Conservation (phyloP, 2,113 vertebrate genomes). For the Zosterops lateralis region DNA sequence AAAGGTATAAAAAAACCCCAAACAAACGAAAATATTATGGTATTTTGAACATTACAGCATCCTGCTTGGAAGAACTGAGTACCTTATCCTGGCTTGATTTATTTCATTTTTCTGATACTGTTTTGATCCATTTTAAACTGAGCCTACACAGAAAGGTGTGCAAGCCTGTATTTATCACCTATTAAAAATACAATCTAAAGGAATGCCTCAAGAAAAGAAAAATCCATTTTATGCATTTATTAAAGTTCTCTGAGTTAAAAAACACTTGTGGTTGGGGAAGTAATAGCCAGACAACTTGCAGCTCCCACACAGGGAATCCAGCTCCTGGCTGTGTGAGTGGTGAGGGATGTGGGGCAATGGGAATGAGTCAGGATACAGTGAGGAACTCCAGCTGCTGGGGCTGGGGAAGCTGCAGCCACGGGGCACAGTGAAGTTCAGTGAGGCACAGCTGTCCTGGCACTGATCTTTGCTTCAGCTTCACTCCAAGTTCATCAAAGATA, state of each 20-base stretch:
- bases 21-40: neutral
- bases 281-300: neutral
- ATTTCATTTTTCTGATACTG: neutral
- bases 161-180: neutral
- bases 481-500: neutral
- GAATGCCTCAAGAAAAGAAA: neutral
- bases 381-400: neutral
- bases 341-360: neutral
- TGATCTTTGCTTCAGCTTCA: neutral
- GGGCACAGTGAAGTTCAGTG: neutral
- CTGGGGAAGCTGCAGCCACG: neutral
- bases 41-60: neutral
- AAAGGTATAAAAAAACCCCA: neutral
- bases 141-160: neutral
- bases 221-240: neutral
- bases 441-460: neutral
- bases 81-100: neutral
- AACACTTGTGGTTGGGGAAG: neutral
- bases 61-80: neutral
- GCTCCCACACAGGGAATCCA: neutral
- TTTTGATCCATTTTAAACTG: neutral
- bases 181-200: neutral
- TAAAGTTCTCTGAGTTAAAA: neutral
- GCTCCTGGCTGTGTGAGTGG: neutral
- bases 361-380: fast-evolving